Evolutionary conservation across 53 echinoderm and acorn worm species (phyloP).

Genomic region (Paracentrotus lividus): DNA sequence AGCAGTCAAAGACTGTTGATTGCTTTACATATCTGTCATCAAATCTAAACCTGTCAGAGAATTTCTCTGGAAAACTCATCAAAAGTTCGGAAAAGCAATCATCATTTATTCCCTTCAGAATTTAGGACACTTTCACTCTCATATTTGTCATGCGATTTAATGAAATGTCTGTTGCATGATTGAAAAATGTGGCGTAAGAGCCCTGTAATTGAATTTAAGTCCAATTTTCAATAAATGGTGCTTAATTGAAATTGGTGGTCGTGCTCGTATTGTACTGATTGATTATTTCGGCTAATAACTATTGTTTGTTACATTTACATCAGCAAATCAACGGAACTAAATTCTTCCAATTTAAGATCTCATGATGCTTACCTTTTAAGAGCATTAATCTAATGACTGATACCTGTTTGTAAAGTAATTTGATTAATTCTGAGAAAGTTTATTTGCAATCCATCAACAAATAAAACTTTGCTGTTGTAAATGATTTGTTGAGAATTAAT

Average conservation of each 20-base stretch:
- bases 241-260: slow-evolving; percentile 14
- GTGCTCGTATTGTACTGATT: slow-evolving; percentile 24
- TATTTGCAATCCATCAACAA: no score
- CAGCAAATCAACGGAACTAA: neutral
- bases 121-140: slow-evolving; percentile 18
- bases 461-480: neutral
- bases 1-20: neutral
- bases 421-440: neutral
- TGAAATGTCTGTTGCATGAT: slow-evolving; percentile 17
- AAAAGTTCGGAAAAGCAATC: slow-evolving; percentile 48
- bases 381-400: neutral
- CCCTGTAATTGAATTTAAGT: neutral
- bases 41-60: slow-evolving; percentile 24
- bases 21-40: slow-evolving; percentile 21
- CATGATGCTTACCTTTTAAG: no score
- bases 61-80: slow-evolving; percentile 39
- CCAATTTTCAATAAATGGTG: slow-evolving; percentile 11
- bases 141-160: slow-evolving; percentile 42
- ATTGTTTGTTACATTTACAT: neutral
- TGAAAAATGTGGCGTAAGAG: slow-evolving; percentile 41
- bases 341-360: slow-evolving; percentile 17
- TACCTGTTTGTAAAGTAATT: neutral
- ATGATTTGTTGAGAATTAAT: no score
- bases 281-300: slow-evolving; percentile 19
- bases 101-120: slow-evolving; percentile 22